A percentile compares a stretch with the other conserved stretches of the same genome.
These are phyloP conservation scores for Drosophila arawakana DNA, from an alignment of 1,140 invertebrate species.

Conservation along the genomic window DNA sequence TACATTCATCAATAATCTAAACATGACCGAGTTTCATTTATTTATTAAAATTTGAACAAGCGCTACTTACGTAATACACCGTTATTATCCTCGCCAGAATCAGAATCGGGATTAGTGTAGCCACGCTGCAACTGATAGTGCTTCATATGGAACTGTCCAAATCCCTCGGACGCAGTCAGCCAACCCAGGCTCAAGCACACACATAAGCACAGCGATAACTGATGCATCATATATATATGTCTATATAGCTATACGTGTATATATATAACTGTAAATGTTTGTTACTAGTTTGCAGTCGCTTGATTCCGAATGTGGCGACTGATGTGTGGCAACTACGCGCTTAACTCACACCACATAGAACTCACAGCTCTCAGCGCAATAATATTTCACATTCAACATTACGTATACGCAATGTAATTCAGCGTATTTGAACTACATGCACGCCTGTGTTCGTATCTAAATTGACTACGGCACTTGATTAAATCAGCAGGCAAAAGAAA, in stretches of 20 bases:
- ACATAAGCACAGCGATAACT: constrained; percentile 50
- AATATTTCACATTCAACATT: constrained; percentile 29
- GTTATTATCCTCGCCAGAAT: constrained; percentile 70
- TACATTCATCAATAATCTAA: too few species aligned
- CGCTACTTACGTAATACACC: constrained; percentile 70
- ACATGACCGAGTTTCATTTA: too few species aligned
- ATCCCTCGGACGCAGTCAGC: constrained; percentile 55
- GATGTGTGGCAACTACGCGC: constrained; percentile 72
- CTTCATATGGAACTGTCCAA: constrained; percentile 81
- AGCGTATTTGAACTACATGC: constrained; percentile 16
- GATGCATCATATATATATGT: constrained; percentile 49
- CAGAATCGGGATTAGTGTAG: constrained; percentile 60
- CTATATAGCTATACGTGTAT: not conserved
- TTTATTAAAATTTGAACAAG: not conserved
- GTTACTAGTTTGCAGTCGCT: constrained; percentile 19
- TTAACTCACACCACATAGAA: constrained; percentile 66
- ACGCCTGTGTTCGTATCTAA: constrained; percentile 48
- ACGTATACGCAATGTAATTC: constrained; percentile 73
- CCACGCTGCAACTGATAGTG: constrained; percentile 74
- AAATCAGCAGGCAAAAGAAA: constrained; percentile 58
- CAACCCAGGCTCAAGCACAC: constrained; percentile 21
- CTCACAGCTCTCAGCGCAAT: constrained; percentile 13
- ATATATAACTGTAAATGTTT: not conserved
- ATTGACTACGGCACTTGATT: constrained; percentile 75
- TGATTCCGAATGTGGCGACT: constrained; percentile 36